Evolutionary conservation across 2,888 invertebrate genomes (phyloP).

Genomic region (Cryptocheilus praepositus): DNA sequence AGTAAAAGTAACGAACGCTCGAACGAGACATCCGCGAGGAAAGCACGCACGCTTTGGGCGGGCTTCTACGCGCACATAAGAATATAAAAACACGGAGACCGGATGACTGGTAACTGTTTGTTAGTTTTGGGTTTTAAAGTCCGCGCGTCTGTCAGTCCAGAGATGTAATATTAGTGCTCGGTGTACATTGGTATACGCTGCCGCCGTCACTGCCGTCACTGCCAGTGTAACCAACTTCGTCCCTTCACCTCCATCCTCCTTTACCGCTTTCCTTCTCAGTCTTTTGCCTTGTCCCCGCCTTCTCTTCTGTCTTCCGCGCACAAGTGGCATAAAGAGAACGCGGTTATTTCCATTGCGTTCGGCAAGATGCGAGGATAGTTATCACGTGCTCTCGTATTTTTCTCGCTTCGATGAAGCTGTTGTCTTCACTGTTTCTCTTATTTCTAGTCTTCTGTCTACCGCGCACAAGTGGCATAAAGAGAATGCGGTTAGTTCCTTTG

Average conservation of each 20-base stretch:
- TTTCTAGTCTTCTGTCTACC: too few relatives aligned
- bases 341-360: not conserved
- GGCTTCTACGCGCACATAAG: conserved; percentile 56
- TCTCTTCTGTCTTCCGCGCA: too few relatives aligned
- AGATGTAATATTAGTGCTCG: conserved; percentile 74
- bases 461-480: too few relatives aligned
- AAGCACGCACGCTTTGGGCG: conserved; percentile 39
- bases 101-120: conserved; percentile 75
- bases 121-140: conserved; percentile 75
- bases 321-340: too few relatives aligned
- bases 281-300: conserved; percentile 6
- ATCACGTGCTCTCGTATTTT: too few relatives aligned
- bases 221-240: conserved; percentile 41
- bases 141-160: conserved; percentile 74
- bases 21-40: conserved; percentile 16
- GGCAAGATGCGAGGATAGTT: too few relatives aligned
- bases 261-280: conserved; percentile 29
- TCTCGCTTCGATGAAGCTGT: too few relatives aligned
- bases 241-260: conserved; percentile 40
- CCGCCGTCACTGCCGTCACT: conserved; percentile 1
- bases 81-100: conserved; percentile 74
- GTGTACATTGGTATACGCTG: conserved; percentile 45
- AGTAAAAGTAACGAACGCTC: conserved; percentile 47
- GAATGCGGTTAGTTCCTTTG: too few relatives aligned
- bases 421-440: too few relatives aligned